Evolutionary conservation across 2,797 vertebrate species (phyloP), one percentile per base, ranked within the genome.

Genomic region (Serranus cabrilla): DNA sequence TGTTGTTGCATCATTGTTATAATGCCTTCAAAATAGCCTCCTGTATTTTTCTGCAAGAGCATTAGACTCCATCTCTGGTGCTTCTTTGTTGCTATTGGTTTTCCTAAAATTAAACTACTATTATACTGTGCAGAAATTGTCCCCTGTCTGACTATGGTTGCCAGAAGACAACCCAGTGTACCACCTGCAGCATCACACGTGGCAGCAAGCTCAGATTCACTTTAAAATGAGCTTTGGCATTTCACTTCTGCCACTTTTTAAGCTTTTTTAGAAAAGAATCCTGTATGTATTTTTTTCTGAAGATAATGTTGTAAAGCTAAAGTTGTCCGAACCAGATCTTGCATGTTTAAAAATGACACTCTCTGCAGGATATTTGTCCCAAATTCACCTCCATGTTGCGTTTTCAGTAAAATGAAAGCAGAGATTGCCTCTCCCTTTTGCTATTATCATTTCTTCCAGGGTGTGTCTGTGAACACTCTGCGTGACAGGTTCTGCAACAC

Each of bases 401-500:
- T 72, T 76, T 20, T 20, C 39, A 49, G 60, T 52, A 0, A 12
- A 20, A 18, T 56, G 57, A 80, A 66, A 81, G 50, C 31, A 49
- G 23, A 62, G 57, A 25, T 80, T 12, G 13, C 57, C 79, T 71
- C 66, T 71, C 65, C 76, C 52, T 11, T 8, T 45, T 42, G n/a
- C 11, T 61, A 40, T 77, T 58, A n/a, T 59, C 45, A 49, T 7
- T 2, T 63, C 55, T 34, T 55, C 12, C 11, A 10, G 74, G 81
- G 86, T 42, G 84, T 81, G 83, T 50, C 76, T 34, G 50, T 60
- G 51, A 77, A 79, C 7, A 43, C 50, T 46, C 23, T 0, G 40
- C 14, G 27, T 6, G 82, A 63, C 86, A 62, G 82, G 79, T 78
- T 80, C 34, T 0, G 37, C 80, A 55, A n/a, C 72, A 72, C 50